Conservation (phyloP, 2,888 invertebrate species). For the Temnothorax rugatulus region DNA sequence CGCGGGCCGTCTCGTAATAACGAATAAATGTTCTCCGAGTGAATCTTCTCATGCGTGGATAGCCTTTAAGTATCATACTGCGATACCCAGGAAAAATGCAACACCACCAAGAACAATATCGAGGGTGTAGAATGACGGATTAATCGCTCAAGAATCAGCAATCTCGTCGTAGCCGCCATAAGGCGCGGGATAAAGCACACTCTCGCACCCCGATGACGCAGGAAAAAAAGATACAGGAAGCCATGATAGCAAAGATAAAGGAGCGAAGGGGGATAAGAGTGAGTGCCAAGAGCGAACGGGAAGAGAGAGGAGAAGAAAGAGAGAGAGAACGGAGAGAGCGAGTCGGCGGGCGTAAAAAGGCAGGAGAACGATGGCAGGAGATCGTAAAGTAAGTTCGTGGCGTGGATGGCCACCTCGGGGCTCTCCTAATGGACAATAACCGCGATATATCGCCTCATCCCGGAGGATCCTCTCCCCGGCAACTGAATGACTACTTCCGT, state of each 20-base stretch:
- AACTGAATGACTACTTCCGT: conserved; percentile 48
- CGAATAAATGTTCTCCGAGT: not conserved
- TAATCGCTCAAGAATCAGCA: conserved; percentile 50
- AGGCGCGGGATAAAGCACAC: conserved; percentile 44
- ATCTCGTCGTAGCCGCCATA: conserved; percentile 44
- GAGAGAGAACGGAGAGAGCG: conserved; percentile 37
- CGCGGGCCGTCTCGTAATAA: not conserved
- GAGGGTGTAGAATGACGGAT: conserved; percentile 31
- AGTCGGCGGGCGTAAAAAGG: conserved; percentile 69
- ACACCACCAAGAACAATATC: conserved; percentile 18
- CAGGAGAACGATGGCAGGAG: conserved; percentile 69
- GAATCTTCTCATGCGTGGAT: not conserved
- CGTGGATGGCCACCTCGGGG: conserved; percentile 81
- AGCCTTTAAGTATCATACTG: not conserved
- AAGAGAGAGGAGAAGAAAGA: conserved; percentile 3
- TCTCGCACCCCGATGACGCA: conserved; percentile 47
- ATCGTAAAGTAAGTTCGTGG: conserved; percentile 84
- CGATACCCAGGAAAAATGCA: not conserved
- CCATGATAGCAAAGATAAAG: conserved; percentile 53
- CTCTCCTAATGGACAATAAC: conserved; percentile 84
- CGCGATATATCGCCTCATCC: conserved; percentile 82
- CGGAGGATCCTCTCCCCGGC: conserved; percentile 43
- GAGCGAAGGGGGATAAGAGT: conserved; percentile 52
- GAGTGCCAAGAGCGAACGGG: conserved; percentile 36
- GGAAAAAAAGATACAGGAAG: conserved; percentile 55